These are phyloP conservation scores for Lasius platythorax DNA, from an alignment of 2,888 invertebrate species.

Conservation along the genomic window DNA sequence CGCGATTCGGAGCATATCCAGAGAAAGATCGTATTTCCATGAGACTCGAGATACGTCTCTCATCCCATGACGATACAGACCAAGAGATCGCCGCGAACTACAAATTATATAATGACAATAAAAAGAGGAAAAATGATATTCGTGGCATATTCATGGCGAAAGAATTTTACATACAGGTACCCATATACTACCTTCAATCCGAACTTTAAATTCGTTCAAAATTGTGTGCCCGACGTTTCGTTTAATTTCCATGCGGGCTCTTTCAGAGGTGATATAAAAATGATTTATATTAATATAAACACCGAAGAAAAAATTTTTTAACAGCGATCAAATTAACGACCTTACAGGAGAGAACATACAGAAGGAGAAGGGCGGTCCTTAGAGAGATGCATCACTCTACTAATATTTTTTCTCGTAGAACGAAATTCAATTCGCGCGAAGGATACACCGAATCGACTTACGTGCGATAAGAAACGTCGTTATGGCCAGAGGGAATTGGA, in stretches of 20 bases:
- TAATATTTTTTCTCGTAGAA: constrained; percentile 44
- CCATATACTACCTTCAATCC: constrained; percentile 55
- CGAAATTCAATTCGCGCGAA: constrained; percentile 72
- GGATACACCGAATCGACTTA: constrained; percentile 49
- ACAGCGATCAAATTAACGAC: background rate
- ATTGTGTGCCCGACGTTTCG: background rate
- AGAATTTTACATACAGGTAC: constrained; percentile 66
- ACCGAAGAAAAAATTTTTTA: background rate
- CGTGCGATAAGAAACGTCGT: constrained; percentile 51
- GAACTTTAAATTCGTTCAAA: constrained; percentile 18
- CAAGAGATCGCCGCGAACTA: constrained; percentile 6
- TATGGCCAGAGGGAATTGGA: constrained; percentile 62
- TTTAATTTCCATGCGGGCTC: constrained; percentile 40
- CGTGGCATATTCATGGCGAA: constrained; percentile 1
- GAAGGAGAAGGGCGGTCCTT: constrained; percentile 39
- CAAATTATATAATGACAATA: constrained; percentile 36
- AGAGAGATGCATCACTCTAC: constrained; percentile 17
- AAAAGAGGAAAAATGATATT: constrained; percentile 40
- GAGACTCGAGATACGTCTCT: constrained; percentile 75
- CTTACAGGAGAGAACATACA: background rate
- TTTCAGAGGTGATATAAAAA: background rate
- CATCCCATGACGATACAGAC: constrained; percentile 71
- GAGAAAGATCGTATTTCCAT: constrained; percentile 79
- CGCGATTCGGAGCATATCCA: constrained; percentile 71
- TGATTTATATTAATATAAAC: background rate